Conservation (phyloP, 2,888 invertebrate species). For the Conistra vaccinii region DNA sequence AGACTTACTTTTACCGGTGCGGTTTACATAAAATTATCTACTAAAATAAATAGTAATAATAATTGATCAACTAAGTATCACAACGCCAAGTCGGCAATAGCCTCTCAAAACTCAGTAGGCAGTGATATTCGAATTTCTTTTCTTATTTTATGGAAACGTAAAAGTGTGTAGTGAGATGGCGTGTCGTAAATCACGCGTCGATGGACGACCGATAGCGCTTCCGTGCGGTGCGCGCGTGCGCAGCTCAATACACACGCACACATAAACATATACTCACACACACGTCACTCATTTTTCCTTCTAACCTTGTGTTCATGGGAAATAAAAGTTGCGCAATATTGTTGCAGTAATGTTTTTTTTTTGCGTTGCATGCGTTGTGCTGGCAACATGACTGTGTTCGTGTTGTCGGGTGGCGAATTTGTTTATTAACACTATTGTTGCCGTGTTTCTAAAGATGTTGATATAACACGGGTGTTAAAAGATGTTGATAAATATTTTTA, state of each 20-base stretch:
- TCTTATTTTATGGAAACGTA: conserved; percentile 71
- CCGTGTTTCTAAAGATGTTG: not conserved
- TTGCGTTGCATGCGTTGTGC: not conserved
- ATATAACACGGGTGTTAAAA: not conserved
- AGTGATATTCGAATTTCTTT: conserved; percentile 62
- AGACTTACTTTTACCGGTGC: not conserved
- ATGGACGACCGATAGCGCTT: conserved; percentile 86
- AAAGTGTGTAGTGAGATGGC: conserved; percentile 80
- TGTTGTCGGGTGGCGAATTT: not conserved
- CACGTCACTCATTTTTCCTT: conserved; percentile 28
- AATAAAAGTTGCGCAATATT: conserved; percentile 1
- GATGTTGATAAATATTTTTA: not conserved
- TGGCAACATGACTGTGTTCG: not conserved
- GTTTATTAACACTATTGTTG: not conserved
- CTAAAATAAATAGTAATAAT: not conserved
- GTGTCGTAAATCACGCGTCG: conserved; percentile 84
- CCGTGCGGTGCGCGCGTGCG: conserved; percentile 74
- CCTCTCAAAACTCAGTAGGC: conserved; percentile 49
- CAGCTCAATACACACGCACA: conserved; percentile 41
- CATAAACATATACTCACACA: conserved; percentile 13
- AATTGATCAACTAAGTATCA: conserved; percentile 1
- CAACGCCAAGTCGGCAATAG: conserved; percentile 3
- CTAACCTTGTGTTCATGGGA: not conserved
- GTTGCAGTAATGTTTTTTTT: not conserved
- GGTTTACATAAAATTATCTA: not conserved